phyloP scores from a whole-genome alignment of 2,888 invertebrate species.

The Saturnia pavonia region DNA sequence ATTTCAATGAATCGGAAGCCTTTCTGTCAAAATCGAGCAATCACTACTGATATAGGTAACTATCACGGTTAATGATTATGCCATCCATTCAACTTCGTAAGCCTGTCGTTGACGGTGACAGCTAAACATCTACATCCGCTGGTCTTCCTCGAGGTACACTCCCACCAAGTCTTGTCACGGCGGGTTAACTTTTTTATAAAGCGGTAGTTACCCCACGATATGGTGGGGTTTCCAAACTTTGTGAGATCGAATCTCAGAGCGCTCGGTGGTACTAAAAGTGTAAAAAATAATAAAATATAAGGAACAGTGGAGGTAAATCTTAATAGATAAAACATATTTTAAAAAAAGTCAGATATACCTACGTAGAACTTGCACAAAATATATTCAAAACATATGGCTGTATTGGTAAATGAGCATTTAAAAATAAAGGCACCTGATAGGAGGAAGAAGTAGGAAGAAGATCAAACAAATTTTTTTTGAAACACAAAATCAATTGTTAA shows the following conservation, averaged over 20 bases:
- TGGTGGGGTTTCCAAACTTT: constrained; percentile 65
- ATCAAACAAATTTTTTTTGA: background rate
- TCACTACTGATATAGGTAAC: background rate
- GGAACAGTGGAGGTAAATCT: background rate
- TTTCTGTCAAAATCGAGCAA: background rate
- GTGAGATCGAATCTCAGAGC: constrained; percentile 58
- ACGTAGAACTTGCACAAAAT: background rate
- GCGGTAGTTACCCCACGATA: constrained; percentile 69
- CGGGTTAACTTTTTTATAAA: constrained; percentile 65
- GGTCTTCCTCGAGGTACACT: constrained; percentile 63
- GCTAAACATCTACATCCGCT: constrained; percentile 62
- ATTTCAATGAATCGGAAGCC: background rate
- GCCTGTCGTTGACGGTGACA: constrained; percentile 60
- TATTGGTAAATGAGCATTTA: background rate
- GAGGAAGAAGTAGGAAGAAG: background rate
- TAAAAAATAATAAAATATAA: background rate
- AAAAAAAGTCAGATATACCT: background rate
- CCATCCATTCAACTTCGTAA: constrained; percentile 67
- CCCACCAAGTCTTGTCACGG: constrained; percentile 70
- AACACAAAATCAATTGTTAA: background rate
- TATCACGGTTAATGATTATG: constrained; percentile 52
- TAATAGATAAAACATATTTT: background rate
- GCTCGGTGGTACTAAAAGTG: constrained; percentile 21
- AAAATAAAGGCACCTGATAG: background rate
- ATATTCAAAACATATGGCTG: background rate